Base-by-base conservation (phyloP, 1,140 invertebrate species). In the Trichonephila clavata region DNA sequence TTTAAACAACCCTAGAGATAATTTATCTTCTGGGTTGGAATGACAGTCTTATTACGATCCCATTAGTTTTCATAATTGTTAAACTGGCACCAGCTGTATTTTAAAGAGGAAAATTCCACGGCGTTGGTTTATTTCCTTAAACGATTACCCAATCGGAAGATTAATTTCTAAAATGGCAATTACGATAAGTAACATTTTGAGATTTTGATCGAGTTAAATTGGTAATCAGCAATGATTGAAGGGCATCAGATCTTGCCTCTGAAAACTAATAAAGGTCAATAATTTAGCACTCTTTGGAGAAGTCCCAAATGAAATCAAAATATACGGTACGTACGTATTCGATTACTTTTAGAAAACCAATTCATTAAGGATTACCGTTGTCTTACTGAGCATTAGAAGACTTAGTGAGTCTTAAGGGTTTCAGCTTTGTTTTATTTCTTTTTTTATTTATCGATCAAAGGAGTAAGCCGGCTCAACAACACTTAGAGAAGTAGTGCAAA, bases 331-430 rank as follows among this genome's bases (percentile, higher is more conserved):
- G 71, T 13, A 13, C 65, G 39, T 18, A 57, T 89, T 60, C 68
- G 50, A 77, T 89, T 86, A n/a, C 65, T 77, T 89, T 89, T 71
- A 77, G 87, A 89, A 89, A 77, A 89, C 87, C 87, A 89, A 89
- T 89, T 89, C 87, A 89, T 89, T 89, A 71, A 43, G 32, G 87
- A 89, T 89, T 89, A 89, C 20, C 43, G 57, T 27, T 59, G 87
- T 89, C 87, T 89, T 89, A 89, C 57, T 21, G 50, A 89, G 87
- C 50, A 68, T 89, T 89, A 89, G 87, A 24, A 71, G 87, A 77
- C 57, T 89, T 89, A 89, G 87, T 43, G 59, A 57, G 87, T 89
- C 63, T 87, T 89, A 89, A 59, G n/a, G 87, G 63, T 89, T 71
- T 89, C 21, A 59, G 87, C 65, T 89, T 89, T 71, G 63, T 89